These are phyloP conservation scores for Drosophila subquinaria DNA, from an alignment of 2,888 invertebrate species.

Conservation along the genomic window DNA sequence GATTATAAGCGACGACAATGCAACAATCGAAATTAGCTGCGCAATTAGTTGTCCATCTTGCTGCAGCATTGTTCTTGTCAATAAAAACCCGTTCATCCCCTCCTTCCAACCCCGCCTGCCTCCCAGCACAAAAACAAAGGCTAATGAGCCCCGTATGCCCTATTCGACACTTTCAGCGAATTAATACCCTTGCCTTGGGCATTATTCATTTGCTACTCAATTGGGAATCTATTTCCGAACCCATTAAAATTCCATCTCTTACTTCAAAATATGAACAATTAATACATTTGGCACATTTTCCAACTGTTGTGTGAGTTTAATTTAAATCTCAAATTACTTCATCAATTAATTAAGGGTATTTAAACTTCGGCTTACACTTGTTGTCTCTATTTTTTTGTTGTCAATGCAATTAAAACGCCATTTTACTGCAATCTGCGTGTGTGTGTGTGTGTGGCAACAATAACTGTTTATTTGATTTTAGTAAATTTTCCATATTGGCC, in stretches of 20 bases:
- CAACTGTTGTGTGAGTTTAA: not conserved
- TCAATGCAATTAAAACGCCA: conserved; percentile 72
- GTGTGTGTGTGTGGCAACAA: conserved; percentile 32
- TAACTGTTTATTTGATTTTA: conserved; percentile 64
- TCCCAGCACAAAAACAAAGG: conserved; percentile 38
- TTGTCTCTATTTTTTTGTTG: conserved; percentile 26
- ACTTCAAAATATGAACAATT: not conserved
- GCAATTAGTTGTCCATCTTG: conserved; percentile 76
- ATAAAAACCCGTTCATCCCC: conserved; percentile 8
- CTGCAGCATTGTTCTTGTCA: conserved; percentile 47
- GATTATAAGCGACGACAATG: conserved; percentile 67
- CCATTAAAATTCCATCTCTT: not conserved
- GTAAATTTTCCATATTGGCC: conserved; percentile 63
- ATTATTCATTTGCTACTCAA: not conserved
- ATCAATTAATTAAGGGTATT: conserved; percentile 31
- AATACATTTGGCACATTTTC: conserved; percentile 7
- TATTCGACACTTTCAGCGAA: conserved; percentile 23
- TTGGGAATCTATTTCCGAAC: not conserved
- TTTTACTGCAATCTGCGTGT: conserved; percentile 46
- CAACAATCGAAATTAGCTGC: conserved; percentile 77
- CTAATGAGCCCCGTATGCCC: conserved; percentile 63
- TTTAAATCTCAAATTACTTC: not conserved
- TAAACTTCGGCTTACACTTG: not conserved
- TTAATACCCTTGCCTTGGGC: conserved; percentile 28
- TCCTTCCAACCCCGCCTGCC: not conserved